These are phyloP conservation scores for Orcinus orca DNA, from an alignment of 2,113 vertebrate genomes.

Conservation along the genomic window DNA sequence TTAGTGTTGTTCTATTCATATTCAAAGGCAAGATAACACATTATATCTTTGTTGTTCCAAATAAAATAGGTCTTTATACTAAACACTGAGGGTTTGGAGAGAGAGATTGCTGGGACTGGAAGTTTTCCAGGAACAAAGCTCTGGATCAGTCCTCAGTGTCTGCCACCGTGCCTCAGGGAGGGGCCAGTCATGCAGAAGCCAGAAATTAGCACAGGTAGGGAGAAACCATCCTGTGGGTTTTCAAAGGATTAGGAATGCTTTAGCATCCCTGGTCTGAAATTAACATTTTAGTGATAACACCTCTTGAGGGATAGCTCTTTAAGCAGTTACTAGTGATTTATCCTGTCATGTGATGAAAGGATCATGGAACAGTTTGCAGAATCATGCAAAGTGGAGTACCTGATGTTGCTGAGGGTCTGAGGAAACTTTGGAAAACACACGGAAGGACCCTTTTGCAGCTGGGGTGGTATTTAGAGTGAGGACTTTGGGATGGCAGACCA, in stretches of 20 bases:
- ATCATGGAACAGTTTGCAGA: background rate
- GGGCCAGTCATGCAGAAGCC: background rate
- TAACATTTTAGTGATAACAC: background rate
- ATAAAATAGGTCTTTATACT: background rate
- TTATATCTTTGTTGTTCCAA: slow-evolving; percentile 23
- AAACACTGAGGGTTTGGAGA: background rate
- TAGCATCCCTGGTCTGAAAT: background rate
- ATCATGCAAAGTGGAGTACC: too few species aligned
- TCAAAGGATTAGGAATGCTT: background rate
- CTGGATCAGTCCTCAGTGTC: background rate
- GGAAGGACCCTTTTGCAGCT: background rate
- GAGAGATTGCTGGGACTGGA: background rate
- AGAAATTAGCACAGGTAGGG: background rate
- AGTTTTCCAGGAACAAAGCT: background rate
- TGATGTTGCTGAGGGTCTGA: background rate
- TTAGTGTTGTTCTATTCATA: background rate
- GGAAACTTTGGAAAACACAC: background rate
- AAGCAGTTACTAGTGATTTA: background rate
- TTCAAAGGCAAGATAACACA: background rate
- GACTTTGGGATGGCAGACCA: background rate
- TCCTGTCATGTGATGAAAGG: too few species aligned
- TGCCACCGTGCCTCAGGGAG: accelerated
- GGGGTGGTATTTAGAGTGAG: background rate
- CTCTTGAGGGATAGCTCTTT: background rate
- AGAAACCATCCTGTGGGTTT: background rate